Conservation (phyloP, 2,888 invertebrate species). For the Drosophila nigricruria region DNA sequence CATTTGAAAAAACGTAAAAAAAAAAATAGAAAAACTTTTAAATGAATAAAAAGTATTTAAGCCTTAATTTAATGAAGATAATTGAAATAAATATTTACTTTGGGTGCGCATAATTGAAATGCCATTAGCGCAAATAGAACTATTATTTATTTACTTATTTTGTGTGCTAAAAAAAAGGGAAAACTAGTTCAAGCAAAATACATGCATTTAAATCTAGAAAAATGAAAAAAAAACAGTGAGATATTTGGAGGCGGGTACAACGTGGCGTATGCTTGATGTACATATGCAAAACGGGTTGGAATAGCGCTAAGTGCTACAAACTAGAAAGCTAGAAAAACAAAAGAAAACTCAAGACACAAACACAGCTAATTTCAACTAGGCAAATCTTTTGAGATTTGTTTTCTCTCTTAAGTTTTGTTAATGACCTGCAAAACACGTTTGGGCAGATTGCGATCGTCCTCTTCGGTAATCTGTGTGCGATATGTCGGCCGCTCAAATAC, state of each 20-base stretch:
- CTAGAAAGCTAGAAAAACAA: conserved; percentile 22
- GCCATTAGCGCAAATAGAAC: conserved; percentile 20
- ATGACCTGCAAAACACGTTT: conserved; percentile 95
- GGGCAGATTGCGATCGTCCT: conserved; percentile 96
- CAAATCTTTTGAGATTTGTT: neutral
- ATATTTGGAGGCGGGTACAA: conserved; percentile 13
- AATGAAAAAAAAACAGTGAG: conserved; percentile 11
- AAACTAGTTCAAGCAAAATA: conserved; percentile 20
- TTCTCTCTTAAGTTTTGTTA: conserved; percentile 37
- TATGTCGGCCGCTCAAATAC: conserved; percentile 97
- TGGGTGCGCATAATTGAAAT: conserved; percentile 24
- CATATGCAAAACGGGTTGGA: conserved; percentile 30
- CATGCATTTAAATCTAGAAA: conserved; percentile 46
- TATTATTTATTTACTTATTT: neutral
- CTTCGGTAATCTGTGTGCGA: conserved; percentile 97
- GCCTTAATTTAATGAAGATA: conserved; percentile 18
- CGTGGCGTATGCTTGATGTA: conserved; percentile 55
- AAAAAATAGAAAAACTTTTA: neutral
- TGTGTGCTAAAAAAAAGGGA: conserved; percentile 8
- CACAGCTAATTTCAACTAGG: conserved; percentile 25
- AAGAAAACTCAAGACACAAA: conserved; percentile 24
- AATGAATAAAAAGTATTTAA: conserved; percentile 27
- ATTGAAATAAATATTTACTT: conserved; percentile 54
- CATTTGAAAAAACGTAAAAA: neutral
- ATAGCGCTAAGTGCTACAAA: conserved; percentile 46